A percentile compares a stretch with the other conserved stretches of the same genome.
Evolutionary conservation across 2,888 invertebrate species (phyloP).

Genomic region (Atethmia centrago): DNA sequence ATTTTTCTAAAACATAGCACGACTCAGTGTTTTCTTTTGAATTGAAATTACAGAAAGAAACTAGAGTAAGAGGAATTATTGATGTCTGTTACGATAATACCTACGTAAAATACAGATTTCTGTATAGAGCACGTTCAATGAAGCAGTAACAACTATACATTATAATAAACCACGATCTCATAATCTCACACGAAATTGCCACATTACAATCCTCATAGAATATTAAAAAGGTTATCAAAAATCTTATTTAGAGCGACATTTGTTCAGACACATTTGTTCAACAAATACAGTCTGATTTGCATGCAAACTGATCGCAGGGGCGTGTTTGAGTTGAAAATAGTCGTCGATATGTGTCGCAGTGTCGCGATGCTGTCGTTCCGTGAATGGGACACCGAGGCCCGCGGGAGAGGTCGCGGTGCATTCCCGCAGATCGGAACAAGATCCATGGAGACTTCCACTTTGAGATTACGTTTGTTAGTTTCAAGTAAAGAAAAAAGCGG

Average conservation of each 20-base stretch:
- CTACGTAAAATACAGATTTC: too few relatives aligned
- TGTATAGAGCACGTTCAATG: neutral
- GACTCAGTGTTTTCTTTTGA: neutral
- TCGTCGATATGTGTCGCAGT: slow-evolving; percentile 44
- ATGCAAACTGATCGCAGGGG: slow-evolving; percentile 56
- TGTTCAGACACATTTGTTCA: slow-evolving; percentile 41
- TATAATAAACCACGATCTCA: slow-evolving; percentile 4
- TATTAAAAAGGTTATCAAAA: slow-evolving; percentile 54
- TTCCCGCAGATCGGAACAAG: slow-evolving; percentile 60
- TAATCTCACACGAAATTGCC: slow-evolving; percentile 27
- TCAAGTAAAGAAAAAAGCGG: neutral
- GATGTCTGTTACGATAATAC: neutral
- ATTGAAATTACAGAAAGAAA: neutral
- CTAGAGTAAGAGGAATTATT: neutral
- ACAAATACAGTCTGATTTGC: slow-evolving; percentile 42
- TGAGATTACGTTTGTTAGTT: neutral
- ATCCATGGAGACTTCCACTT: slow-evolving; percentile 47
- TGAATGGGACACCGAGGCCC: slow-evolving; percentile 60
- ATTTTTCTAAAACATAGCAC: neutral
- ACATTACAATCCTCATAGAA: slow-evolving; percentile 36
- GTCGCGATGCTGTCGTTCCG: slow-evolving; percentile 18
- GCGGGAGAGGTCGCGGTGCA: slow-evolving; percentile 63
- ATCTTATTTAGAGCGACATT: slow-evolving; percentile 45
- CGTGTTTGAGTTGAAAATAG: slow-evolving; percentile 42
- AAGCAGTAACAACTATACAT: slow-evolving; percentile 12